Evolutionary conservation across 2,797 vertebrate genomes (phyloP).

Genomic region (Lepidocolaptes lacrymiger): DNA sequence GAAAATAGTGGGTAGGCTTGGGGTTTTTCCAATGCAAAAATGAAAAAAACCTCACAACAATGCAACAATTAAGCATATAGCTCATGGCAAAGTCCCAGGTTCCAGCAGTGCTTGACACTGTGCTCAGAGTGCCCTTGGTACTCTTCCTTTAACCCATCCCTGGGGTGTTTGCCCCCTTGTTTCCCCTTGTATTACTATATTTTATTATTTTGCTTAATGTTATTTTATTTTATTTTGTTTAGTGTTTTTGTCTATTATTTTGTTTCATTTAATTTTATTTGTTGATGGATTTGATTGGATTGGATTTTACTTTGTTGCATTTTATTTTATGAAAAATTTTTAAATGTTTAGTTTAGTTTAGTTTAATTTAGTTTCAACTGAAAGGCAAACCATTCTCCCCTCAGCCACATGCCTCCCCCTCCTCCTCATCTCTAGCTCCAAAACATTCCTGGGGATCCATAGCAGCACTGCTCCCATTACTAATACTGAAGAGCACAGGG

Average conservation of each 20-base stretch:
- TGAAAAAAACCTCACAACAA: background rate
- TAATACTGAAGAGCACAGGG: fast-evolving
- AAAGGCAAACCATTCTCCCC: background rate
- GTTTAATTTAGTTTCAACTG: background rate
- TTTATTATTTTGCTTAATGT: background rate
- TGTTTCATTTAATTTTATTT: no score
- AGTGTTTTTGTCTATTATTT: background rate
- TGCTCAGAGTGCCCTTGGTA: fast-evolving
- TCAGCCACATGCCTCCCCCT: fast-evolving
- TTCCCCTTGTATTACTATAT: fast-evolving
- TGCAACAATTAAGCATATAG: fast-evolving
- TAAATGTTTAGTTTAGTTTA: background rate
- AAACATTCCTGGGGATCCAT: background rate
- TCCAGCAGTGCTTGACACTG: fast-evolving
- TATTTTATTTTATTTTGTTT: background rate
- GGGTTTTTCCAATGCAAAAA: background rate
- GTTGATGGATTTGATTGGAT: fast-evolving
- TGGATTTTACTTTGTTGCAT: fast-evolving
- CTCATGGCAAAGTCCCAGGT: background rate
- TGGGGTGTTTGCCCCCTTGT: no score
- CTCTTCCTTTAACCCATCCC: background rate
- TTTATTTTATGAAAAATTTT: no score
- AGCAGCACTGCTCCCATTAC: fast-evolving
- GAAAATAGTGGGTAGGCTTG: fast-evolving
- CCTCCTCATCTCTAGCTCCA: background rate